Evolutionary conservation across 1,140 invertebrate genomes (phyloP).

Genomic region (Pachyrhynchus sulphureomaculatus): DNA sequence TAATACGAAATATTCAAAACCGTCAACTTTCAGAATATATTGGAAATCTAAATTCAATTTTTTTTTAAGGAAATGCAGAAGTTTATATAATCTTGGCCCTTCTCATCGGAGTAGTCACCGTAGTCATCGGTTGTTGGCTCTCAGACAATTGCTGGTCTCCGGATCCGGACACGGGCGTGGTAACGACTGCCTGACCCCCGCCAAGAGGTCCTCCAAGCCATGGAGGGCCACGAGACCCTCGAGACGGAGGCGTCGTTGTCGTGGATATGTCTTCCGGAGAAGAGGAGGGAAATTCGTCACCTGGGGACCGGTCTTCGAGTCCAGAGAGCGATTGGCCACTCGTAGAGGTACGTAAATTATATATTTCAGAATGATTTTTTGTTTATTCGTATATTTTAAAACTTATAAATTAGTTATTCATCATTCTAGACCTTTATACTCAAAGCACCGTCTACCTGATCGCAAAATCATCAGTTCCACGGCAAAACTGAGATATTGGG

Average conservation of each 20-base stretch:
- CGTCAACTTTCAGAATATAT: no score
- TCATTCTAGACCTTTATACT: no score
- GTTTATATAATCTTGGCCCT: slow-evolving; percentile 71
- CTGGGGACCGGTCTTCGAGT: slow-evolving; percentile 38
- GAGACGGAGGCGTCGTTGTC: slow-evolving; percentile 32
- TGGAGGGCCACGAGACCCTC: slow-evolving; percentile 31
- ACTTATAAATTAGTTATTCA: no score
- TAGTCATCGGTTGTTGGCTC: slow-evolving; percentile 72
- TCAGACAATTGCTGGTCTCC: slow-evolving; percentile 76
- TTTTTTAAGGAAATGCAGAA: slow-evolving; percentile 66
- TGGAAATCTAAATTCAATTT: no score
- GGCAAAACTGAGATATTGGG: no score
- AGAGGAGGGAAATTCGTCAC: slow-evolving; percentile 27
- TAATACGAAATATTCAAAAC: no score
- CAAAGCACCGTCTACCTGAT: no score
- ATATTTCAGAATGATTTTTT: no score
- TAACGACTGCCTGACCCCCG: slow-evolving; percentile 66
- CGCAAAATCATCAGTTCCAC: no score
- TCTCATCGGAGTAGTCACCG: slow-evolving; percentile 68
- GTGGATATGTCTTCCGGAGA: slow-evolving; percentile 28
- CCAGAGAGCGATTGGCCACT: slow-evolving; percentile 49
- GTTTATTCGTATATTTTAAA: no score
- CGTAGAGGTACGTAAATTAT: slow-evolving; percentile 39
- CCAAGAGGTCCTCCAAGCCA: slow-evolving; percentile 44
- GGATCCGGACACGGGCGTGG: slow-evolving; percentile 62